Conservation (phyloP, 2,888 invertebrate species). For the Busseola fusca region DNA sequence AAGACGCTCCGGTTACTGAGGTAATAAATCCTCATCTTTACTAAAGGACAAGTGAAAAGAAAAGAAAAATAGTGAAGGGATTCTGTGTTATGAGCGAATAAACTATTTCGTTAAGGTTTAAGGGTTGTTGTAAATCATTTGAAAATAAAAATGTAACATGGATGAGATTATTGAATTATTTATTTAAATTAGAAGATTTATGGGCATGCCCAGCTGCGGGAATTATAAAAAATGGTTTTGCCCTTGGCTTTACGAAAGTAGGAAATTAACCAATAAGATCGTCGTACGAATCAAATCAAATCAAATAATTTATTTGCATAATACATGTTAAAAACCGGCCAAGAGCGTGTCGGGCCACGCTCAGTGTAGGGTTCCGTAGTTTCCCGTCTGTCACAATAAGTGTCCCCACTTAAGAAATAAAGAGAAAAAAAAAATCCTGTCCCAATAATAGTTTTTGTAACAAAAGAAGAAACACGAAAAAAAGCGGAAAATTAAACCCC, state of each 20-base stretch:
- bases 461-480: no score
- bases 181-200: conserved; percentile 31
- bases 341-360: no score
- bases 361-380: no score
- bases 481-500: no score
- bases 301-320: no score
- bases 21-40: conserved; percentile 87
- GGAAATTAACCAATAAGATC: background rate
- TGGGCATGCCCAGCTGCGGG: background rate
- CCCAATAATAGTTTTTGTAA: no score
- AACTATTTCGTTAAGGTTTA: conserved; percentile 56
- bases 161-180: conserved; percentile 25
- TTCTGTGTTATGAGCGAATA: conserved; percentile 72
- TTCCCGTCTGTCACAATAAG: no score
- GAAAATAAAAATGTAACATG: conserved; percentile 36
- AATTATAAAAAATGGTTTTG: background rate
- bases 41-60: conserved; percentile 84
- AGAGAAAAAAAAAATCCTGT: no score
- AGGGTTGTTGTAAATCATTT: conserved; percentile 39
- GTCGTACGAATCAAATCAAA: no score
- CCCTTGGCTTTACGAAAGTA: background rate
- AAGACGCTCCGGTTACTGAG: conserved; percentile 76
- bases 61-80: conserved; percentile 81
- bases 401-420: no score
- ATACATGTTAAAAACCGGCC: no score